Conservation (phyloP, 2,797 vertebrate species). For the Alca torda region DNA sequence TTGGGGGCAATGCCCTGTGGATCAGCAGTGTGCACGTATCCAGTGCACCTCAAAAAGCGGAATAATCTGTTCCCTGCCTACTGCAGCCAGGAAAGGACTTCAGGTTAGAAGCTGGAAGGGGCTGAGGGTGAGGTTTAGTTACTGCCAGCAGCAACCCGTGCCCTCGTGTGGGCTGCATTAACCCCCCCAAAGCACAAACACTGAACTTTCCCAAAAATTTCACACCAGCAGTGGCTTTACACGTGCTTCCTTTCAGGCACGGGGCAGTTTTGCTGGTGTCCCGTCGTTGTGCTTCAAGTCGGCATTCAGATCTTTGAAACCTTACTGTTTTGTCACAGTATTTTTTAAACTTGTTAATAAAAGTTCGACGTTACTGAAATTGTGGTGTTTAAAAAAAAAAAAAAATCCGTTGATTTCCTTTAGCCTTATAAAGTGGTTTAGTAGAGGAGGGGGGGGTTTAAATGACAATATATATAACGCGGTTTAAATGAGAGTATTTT, state of each 20-base stretch:
- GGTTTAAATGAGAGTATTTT: background rate
- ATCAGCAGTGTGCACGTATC: accelerated
- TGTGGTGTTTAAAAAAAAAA: too few species aligned
- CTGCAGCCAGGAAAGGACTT: background rate
- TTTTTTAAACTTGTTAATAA: background rate
- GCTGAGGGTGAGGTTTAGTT: background rate
- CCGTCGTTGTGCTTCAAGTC: accelerated
- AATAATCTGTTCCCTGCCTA: background rate
- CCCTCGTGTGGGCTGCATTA: accelerated
- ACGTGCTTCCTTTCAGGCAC: accelerated
- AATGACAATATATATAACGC: too few species aligned
- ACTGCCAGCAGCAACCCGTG: background rate
- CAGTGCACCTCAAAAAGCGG: accelerated
- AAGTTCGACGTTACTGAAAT: background rate
- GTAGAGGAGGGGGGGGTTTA: too few species aligned
- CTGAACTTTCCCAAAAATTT: background rate
- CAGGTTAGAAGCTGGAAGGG: background rate
- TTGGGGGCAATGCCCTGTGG: accelerated
- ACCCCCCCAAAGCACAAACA: background rate
- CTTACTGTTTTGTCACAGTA: background rate
- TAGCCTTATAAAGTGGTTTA: background rate
- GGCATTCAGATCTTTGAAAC: background rate
- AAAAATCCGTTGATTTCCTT: background rate
- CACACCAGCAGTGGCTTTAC: background rate
- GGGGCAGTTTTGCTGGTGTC: background rate